phyloP scores from a whole-genome alignment of 2,797 vertebrate genomes.

The Hydrolagus colliei region DNA sequence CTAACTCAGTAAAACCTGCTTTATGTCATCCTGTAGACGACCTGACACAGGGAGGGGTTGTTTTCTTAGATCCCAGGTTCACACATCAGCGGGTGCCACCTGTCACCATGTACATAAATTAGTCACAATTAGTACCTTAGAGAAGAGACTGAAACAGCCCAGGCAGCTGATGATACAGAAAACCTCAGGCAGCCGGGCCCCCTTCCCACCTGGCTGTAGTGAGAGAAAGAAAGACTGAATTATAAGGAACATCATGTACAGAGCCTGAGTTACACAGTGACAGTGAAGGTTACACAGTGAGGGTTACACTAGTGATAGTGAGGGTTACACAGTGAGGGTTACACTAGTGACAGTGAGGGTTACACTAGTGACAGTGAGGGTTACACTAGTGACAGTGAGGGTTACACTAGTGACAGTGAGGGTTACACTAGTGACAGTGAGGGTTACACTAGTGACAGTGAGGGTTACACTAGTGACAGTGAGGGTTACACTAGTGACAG shows the following conservation, averaged over 20 bases:
- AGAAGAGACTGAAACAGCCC: conserved; percentile 89
- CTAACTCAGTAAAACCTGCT: not conserved
- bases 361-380: too few relatives aligned
- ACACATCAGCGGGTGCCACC: not conserved
- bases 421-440: not conserved
- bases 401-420: not conserved
- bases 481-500: too few relatives aligned
- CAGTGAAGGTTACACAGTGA: not conserved
- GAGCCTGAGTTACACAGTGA: not conserved
- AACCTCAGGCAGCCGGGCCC: conserved; percentile 75
- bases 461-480: not conserved
- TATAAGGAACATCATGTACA: conserved; percentile 16
- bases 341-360: too few relatives aligned
- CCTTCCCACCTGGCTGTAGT: conserved; percentile 71
- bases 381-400: too few relatives aligned
- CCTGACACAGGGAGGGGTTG: not conserved
- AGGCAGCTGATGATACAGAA: conserved; percentile 90
- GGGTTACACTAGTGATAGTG: not conserved
- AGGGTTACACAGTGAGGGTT: too few relatives aligned
- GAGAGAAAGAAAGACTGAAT: conserved; percentile 7
- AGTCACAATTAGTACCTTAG: conserved; percentile 62
- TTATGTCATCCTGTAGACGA: not conserved
- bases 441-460: too few relatives aligned
- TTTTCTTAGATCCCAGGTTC: not conserved
- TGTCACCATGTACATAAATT: not conserved